Evolutionary conservation across 2,888 invertebrate genomes (phyloP), one percentile per base, ranked within the genome.

Genomic region (Actias luna): DNA sequence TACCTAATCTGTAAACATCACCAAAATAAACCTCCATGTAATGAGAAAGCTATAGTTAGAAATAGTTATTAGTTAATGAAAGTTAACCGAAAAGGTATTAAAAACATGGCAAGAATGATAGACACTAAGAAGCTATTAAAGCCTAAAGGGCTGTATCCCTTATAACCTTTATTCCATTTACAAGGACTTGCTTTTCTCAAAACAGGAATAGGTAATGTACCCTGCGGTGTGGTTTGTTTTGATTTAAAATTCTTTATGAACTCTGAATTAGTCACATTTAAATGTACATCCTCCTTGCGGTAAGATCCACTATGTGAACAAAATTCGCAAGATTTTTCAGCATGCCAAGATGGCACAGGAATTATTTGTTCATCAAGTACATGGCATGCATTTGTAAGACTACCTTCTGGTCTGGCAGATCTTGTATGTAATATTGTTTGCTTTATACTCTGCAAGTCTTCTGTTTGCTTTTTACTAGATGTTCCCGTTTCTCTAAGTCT

Each of bases 261-360:
- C 66, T 80, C 68, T 50, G 76, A 72, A 75, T 79, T 81, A 70
- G 76, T 77, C 8, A 78, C 66, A 63, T 74, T 70, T 50, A 75
- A 75, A 60, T 79, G 72, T 63, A 63, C 76, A 65, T 66, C 65
- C 29, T 65, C 60, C 14, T 64, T 63, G 52, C 64, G 64, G 35
- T 35, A 69, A n/a, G 59, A 63, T 50, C 61, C 63, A 60, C 61
- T 67, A 60, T 74, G 71, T n/a, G 70, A 64, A 67, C 79, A 82
- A 64, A 72, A 74, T 64, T 74, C 74, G 71, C 81, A 83, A 65
- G 73, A 71, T 52, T 67, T 73, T 65, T 84, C 85, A 0, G 87
- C 81, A 62, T 76, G 79, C 92, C 92, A 92, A 7, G 78, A 74
- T 0, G 91, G 91, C 33, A 89, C 82, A 0, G 91, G 89, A 55